These are phyloP conservation scores for Lasiommata megera DNA, from an alignment of 2,888 invertebrate species.

Conservation along the genomic window DNA sequence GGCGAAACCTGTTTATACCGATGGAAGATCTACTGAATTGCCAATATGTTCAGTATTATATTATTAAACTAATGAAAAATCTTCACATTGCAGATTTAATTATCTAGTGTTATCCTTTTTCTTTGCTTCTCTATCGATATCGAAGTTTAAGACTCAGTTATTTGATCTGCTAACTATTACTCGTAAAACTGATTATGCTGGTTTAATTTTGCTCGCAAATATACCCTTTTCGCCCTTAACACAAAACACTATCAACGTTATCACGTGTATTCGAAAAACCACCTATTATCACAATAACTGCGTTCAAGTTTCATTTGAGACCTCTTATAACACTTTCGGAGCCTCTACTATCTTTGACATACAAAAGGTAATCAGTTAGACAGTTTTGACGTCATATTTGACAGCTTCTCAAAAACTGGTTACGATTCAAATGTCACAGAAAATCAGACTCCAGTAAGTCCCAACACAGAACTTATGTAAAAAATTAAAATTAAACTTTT, in stretches of 20 bases:
- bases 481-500: conserved; percentile 10
- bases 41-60: too few relatives aligned
- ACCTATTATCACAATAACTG: conserved; percentile 26
- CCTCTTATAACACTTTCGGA: not conserved
- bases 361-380: not conserved
- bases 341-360: not conserved
- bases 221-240: not conserved
- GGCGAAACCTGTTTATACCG: not conserved
- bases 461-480: not conserved
- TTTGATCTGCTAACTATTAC: too few relatives aligned
- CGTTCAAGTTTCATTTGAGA: conserved; percentile 13
- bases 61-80: too few relatives aligned
- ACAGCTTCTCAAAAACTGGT: too few relatives aligned
- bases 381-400: too few relatives aligned
- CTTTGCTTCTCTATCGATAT: too few relatives aligned
- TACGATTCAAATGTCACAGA: not conserved
- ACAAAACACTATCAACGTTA: not conserved
- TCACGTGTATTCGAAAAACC: conserved; percentile 16
- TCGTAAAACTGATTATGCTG: too few relatives aligned
- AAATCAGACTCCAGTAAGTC: not conserved
- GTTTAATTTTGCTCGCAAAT: not conserved
- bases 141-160: too few relatives aligned
- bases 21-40: too few relatives aligned
- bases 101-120: too few relatives aligned
- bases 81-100: too few relatives aligned